Base-by-base conservation (phyloP, 1,140 invertebrate genomes). In the Drosophila erecta region DNA sequence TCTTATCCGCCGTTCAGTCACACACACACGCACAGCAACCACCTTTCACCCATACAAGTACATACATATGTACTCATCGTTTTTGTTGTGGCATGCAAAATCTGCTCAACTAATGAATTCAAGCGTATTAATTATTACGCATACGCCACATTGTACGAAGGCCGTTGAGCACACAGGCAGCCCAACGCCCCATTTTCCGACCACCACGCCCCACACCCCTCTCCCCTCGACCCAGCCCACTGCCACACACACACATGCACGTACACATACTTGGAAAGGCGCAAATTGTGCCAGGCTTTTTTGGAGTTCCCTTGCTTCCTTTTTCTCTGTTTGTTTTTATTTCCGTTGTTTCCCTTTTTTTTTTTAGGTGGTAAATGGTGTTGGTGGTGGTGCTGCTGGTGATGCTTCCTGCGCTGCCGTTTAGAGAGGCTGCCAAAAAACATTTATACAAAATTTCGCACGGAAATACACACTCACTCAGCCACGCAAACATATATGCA, bases 121-220 rank as follows among this genome's bases (percentile, higher is more conserved):
- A 87, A 90, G 84, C 84, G 84, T 89, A 87, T 87, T 89, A 89
- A 87, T 89, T 87, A 87, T 87, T 87, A 87, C 84, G 84, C 84
- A 87, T 89, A 87, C 84, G 84, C 84, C 84, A 89, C 76, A 77
- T 80, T 84, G 84, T 87, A 73, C 84, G 79, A 84, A 89, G 83
- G 84, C 80, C 84, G 76, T 74, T 61, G 66, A 72, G 54, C 75
- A 83, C 53, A 62, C 64, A 65, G 64, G 60, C 64, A 65, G 20
- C n/a, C 20, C 47, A 46, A 51, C 53, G 22, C 54, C 44, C 55
- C 44, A 8, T 41, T 40, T 47, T n/a, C 30, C 30, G 2, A 10
- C 7, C 30, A 8, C 30, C 30, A 10, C 8, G 8, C 0, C 30
- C 7, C 30, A 1, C 30, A 3, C 30, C 24, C 30, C 30, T 30